A percentile compares a stretch with the other conserved stretches of the same genome.
phyloP scores from a whole-genome alignment of 2,797 vertebrate species.

The Danio kyathit region DNA sequence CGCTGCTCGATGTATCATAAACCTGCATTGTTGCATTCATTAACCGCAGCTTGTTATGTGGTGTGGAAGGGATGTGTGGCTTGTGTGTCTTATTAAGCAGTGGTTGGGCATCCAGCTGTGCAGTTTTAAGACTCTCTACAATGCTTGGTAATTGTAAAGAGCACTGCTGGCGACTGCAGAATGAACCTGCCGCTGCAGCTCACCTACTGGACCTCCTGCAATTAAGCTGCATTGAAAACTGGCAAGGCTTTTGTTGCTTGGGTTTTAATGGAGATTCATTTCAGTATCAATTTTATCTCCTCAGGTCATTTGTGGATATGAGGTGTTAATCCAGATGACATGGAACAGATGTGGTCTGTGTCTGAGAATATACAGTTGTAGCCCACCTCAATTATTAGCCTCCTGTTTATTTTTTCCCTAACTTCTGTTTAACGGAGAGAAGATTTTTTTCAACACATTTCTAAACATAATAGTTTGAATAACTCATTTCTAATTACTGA shows the following conservation, averaged over 20 bases:
- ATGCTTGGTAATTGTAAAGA: conserved; percentile 20
- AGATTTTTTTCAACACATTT: too few species aligned
- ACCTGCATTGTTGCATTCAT: conserved; percentile 46
- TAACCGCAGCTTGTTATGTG: conserved; percentile 31
- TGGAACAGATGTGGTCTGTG: too few species aligned
- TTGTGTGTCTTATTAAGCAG: conserved; percentile 31
- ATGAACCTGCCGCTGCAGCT: not conserved
- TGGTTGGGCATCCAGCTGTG: conserved; percentile 16
- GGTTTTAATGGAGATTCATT: not conserved
- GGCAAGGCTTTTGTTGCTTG: not conserved
- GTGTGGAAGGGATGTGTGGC: conserved; percentile 4
- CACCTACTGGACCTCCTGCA: conserved; percentile 5
- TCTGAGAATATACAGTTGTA: too few species aligned
- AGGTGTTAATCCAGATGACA: too few species aligned
- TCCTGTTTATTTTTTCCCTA: too few species aligned
- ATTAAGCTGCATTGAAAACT: not conserved
- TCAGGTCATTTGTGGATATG: not conserved
- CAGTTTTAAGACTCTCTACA: conserved; percentile 23
- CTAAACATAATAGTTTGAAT: too few species aligned
- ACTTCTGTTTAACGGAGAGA: too few species aligned
- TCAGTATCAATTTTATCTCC: too few species aligned
- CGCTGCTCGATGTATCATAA: conserved; percentile 12
- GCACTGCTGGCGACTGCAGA: conserved; percentile 11
- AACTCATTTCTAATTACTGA: too few species aligned
- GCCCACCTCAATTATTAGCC: too few species aligned